phyloP scores from a whole-genome alignment of 2,888 invertebrate species.

The Metopia argyrocephala region DNA sequence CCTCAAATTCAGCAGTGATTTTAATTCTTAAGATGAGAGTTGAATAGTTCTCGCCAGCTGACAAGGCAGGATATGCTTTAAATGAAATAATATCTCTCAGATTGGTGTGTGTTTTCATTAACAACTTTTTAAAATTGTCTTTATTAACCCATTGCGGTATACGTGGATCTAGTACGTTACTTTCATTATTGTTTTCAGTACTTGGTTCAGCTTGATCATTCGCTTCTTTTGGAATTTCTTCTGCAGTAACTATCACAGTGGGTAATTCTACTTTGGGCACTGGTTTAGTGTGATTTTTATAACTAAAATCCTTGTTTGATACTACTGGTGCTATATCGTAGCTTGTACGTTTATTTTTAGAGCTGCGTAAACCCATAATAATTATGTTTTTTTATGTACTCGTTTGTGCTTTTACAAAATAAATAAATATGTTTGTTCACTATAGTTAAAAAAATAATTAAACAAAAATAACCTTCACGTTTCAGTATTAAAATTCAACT shows the following conservation, averaged over 20 bases:
- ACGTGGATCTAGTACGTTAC: background rate
- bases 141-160: constrained; percentile 70
- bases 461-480: constrained; percentile 29
- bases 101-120: constrained; percentile 63
- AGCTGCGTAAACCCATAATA: constrained; percentile 66
- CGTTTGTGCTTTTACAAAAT: background rate
- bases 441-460: background rate
- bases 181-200: background rate
- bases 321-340: constrained; percentile 62
- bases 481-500: constrained; percentile 33
- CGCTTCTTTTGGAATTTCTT: background rate
- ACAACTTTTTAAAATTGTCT: constrained; percentile 67
- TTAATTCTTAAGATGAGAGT: constrained; percentile 70
- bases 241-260: background rate
- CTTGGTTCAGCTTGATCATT: background rate
- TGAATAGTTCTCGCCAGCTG: constrained; percentile 73
- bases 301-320: constrained; percentile 43
- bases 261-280: constrained; percentile 23
- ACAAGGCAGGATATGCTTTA: constrained; percentile 65
- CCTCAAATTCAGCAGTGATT: constrained; percentile 67
- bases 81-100: constrained; percentile 68
- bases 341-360: constrained; percentile 64
- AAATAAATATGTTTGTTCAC: background rate
- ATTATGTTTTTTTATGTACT: background rate
- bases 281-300: constrained; percentile 6